These are phyloP conservation scores for Microchirus variegatus DNA, from an alignment of 2,797 vertebrate genomes.

Conservation along the genomic window DNA sequence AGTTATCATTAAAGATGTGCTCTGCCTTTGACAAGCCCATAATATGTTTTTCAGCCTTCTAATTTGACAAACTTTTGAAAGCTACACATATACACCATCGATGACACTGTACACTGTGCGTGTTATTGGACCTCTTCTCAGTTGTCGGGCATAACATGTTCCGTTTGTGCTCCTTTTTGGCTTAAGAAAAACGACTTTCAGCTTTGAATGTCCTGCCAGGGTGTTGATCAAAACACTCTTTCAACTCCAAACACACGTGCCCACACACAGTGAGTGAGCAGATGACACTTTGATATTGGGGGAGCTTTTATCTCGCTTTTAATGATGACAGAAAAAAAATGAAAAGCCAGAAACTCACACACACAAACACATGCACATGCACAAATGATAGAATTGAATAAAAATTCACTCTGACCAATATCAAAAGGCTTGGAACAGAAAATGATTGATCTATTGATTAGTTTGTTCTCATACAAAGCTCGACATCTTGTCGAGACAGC, in stretches of 20 bases:
- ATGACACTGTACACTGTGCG: neutral
- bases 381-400: constrained; percentile 16
- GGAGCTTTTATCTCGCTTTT: constrained; percentile 66
- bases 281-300: constrained; percentile 68
- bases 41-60: constrained; percentile 9
- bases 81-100: neutral
- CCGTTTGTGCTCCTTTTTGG: constrained; percentile 23
- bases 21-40: neutral
- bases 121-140: neutral
- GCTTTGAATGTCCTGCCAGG: constrained; percentile 49
- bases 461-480: too few relatives aligned
- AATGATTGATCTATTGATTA: neutral
- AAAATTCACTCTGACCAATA: neutral
- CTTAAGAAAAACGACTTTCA: constrained; percentile 35
- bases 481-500: too few relatives aligned
- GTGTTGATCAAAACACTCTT: constrained; percentile 61
- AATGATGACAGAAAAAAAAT: constrained; percentile 57
- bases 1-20: constrained; percentile 20
- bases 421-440: constrained; percentile 14
- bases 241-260: constrained; percentile 40
- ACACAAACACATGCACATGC: neutral
- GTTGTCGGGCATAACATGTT: neutral
- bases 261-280: constrained; percentile 47
- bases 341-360: constrained; percentile 26
- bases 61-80: constrained; percentile 15